Evolutionary conservation across 1,140 invertebrate genomes (phyloP), one percentile per base, ranked within the genome.

Genomic region (Mya arenaria): DNA sequence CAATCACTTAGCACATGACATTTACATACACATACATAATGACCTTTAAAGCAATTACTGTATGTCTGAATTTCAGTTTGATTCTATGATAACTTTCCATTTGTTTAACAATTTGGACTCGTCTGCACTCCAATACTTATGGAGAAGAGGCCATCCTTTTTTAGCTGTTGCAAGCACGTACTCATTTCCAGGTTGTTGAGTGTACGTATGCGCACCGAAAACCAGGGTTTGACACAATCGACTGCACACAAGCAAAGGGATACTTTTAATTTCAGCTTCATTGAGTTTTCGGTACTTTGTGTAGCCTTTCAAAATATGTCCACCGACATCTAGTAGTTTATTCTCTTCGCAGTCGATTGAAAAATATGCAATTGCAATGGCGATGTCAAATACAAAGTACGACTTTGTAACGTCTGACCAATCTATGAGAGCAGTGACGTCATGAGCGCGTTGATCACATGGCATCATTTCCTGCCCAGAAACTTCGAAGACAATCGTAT

Each of bases 201-300:
- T 91, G 85, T 95, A 92, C 0, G 95, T 95, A 92, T 98, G 97
- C 0, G 95, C 94, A 6, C 97, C 97, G 83, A 97, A 89, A 0
- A 96, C 94, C 13, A 98, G 91, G 84, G 96, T 97, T 89, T 98
- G 97, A 71, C 95, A 95, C 0, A 97, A 92, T 65, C 97, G 94
- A 0, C 95, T 95, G 72, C 95, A 95, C 15, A 98, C 94, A 85
- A 96, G 95, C 23, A 95, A 94, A 82, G 95, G 96, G 6, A 97
- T 91, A 44, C 96, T 91, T 0, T 93, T 92, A 65, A 95, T 93
- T 85, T 97, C 97, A 10, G 93, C 74, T 1, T 94, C 90, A 4
- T 94, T 93, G 4, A 98, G 85, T 1, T 93, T 88, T 62, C 95
- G 93, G 5, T 94, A 81, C 4, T 93, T 94, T 10, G 93, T 93